A percentile compares a stretch with the other conserved stretches of the same genome.
phyloP scores from a whole-genome alignment of 2,888 invertebrate genomes.

The Ferrisia virgata region DNA sequence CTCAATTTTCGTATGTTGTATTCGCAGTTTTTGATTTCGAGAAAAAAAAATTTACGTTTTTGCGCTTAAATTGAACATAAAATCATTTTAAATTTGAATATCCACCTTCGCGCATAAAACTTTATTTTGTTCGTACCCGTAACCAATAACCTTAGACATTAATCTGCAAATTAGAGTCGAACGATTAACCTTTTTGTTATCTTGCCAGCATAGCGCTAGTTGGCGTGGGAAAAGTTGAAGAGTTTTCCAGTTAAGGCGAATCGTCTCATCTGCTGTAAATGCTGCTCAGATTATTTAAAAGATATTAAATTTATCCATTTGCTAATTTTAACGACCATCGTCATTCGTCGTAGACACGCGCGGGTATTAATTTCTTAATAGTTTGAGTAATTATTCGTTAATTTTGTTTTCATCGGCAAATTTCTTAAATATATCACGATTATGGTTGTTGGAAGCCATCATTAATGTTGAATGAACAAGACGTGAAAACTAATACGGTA shows the following conservation, averaged over 20 bases:
- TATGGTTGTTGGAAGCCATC: not conserved
- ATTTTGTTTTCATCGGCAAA: not conserved
- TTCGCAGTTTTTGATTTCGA: not conserved
- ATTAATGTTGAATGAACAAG: not conserved
- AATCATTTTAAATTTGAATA: not conserved
- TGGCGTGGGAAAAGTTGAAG: not conserved
- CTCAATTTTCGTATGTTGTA: too few species aligned
- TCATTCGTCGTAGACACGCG: not conserved
- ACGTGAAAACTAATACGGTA: too few species aligned
- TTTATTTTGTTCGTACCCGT: not conserved
- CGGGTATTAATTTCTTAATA: not conserved
- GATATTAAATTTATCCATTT: not conserved
- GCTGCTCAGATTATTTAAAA: not conserved
- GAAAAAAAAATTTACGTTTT: not conserved
- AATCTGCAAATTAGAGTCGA: constrained; percentile 14
- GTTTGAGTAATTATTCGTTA: not conserved
- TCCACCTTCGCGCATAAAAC: not conserved
- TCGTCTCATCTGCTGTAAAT: not conserved
- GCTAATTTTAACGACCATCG: not conserved
- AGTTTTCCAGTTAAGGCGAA: constrained; percentile 10
- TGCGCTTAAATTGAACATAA: not conserved
- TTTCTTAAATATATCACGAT: not conserved
- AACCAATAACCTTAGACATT: not conserved
- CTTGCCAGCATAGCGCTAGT: not conserved
- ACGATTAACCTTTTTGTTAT: constrained; percentile 3